These are phyloP conservation scores for Apotomis betuletana DNA, from an alignment of 2,888 invertebrate species.

Conservation along the genomic window DNA sequence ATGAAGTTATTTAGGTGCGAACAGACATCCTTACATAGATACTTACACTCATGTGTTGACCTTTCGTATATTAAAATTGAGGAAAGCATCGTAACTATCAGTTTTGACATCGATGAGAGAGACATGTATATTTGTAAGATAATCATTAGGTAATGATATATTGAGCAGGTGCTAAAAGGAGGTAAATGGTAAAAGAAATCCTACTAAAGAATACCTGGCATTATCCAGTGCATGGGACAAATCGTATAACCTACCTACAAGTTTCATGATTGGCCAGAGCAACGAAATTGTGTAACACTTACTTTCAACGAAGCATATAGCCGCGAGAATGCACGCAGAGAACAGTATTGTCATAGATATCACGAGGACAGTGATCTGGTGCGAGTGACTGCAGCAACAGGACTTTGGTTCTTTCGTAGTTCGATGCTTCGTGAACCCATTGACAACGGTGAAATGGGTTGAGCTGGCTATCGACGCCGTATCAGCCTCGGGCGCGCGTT, in stretches of 20 bases:
- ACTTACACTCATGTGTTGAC: neutral
- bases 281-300: slow-evolving; percentile 69
- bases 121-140: too few species aligned
- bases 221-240: neutral
- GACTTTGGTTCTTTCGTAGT: slow-evolving; percentile 84
- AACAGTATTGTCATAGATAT: slow-evolving; percentile 92
- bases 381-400: slow-evolving; percentile 89
- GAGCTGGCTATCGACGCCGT: slow-evolving; percentile 91
- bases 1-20: slow-evolving; percentile 26
- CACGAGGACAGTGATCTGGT: slow-evolving; percentile 92
- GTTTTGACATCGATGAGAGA: too few species aligned
- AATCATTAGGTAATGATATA: too few species aligned
- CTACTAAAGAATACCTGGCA: too few species aligned
- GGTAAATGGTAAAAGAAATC: too few species aligned
- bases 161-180: too few species aligned
- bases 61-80: too few species aligned
- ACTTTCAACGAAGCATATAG: slow-evolving; percentile 93
- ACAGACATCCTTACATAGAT: slow-evolving; percentile 16
- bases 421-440: slow-evolving; percentile 87
- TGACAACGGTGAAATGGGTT: slow-evolving; percentile 93
- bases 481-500: slow-evolving; percentile 83
- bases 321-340: slow-evolving; percentile 90
- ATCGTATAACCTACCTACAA: neutral
- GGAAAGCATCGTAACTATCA: too few species aligned
- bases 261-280: slow-evolving; percentile 15